These are phyloP conservation scores for Pachydiplax longipennis DNA, from an alignment of 2,888 invertebrate species.

Conservation along the genomic window DNA sequence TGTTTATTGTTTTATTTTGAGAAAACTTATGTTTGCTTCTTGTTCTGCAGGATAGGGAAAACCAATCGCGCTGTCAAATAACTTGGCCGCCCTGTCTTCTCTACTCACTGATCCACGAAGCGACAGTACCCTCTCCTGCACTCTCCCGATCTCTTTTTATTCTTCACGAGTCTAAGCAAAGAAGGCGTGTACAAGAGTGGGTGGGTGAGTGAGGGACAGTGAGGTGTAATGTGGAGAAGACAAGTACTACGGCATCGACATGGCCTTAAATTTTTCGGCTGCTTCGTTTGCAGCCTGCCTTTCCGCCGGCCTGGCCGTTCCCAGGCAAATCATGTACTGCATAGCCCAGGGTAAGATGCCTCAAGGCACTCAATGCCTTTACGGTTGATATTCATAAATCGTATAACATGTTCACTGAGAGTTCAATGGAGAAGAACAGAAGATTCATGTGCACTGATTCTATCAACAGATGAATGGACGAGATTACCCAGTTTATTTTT, in stretches of 20 bases:
- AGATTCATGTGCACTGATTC: constrained; percentile 21
- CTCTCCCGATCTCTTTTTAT: constrained; percentile 10
- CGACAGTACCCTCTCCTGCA: constrained; percentile 39
- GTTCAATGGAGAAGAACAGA: background rate
- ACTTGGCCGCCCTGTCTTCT: constrained; percentile 44
- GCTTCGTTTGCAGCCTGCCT: constrained; percentile 71
- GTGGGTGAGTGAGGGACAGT: constrained; percentile 38
- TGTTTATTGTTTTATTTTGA: constrained; percentile 43
- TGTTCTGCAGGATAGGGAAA: constrained; percentile 43
- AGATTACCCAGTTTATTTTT: background rate
- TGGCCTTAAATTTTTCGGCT: constrained; percentile 75
- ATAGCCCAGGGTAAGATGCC: constrained; percentile 66
- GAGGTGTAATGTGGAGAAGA: constrained; percentile 44
- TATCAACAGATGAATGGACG: background rate
- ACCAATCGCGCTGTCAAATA: constrained; percentile 42
- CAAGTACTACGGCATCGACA: constrained; percentile 44
- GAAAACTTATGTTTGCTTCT: constrained; percentile 44
- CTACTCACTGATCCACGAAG: constrained; percentile 41
- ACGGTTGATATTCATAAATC: constrained; percentile 6
- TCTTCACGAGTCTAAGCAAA: constrained; percentile 39
- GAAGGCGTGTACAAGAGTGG: constrained; percentile 37
- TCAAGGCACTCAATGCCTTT: background rate
- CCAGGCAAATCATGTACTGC: constrained; percentile 74
- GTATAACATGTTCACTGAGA: background rate
- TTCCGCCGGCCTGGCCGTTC: constrained; percentile 73